Base-by-base conservation (phyloP, 2,113 vertebrate genomes). In the Sphaerodactylus townsendi region DNA sequence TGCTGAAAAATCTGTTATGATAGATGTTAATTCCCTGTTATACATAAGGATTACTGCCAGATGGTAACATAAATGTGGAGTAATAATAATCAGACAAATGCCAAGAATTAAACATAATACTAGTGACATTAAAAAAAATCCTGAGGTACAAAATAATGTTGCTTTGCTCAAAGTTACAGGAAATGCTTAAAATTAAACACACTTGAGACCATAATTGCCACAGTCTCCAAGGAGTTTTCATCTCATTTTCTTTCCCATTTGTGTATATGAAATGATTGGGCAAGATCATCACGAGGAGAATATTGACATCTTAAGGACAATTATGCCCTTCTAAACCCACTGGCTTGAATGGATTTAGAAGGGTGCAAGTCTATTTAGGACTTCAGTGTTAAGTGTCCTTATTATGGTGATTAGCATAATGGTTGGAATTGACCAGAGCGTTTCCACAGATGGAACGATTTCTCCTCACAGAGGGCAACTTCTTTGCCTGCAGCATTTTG, bases 1-100 rank as follows among this genome's bases (percentile, higher is more conserved):
- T 76, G n/a, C 65, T 83, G 41, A 75, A 66, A 80, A 74, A 73
- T 46, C 50, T 64, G 33, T 56, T 83, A 88, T 46, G 53, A 25
- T 15, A 83, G 0, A 19, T 78, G 83, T 35, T 64, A 72, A 4
- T 80, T 79, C 81, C 69, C 65, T 83, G 13, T 7, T 85, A 76
- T 41, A 72, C 44, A 79, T 90, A 84, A 6, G 53, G 1, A 1
- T 5, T 33, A 50, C 65, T 86, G 79, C 11, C 25, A 79, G 30
- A 82, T 64, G 19, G 28, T 62, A 70, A 17, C 21, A 59, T 13
- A 92, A 82, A 13, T 85, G n/a, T 65, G 53, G 44, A 65, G 2
- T 68, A 83, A 65, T 2, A 8, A 2, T 39, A 87, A 78, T 3
- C 19, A 85, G 65, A 88, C 25, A 90, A 87, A 0, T 76, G 8